Evolutionary conservation across 2,113 vertebrate species (phyloP).

Genomic region (Mola mola): DNA sequence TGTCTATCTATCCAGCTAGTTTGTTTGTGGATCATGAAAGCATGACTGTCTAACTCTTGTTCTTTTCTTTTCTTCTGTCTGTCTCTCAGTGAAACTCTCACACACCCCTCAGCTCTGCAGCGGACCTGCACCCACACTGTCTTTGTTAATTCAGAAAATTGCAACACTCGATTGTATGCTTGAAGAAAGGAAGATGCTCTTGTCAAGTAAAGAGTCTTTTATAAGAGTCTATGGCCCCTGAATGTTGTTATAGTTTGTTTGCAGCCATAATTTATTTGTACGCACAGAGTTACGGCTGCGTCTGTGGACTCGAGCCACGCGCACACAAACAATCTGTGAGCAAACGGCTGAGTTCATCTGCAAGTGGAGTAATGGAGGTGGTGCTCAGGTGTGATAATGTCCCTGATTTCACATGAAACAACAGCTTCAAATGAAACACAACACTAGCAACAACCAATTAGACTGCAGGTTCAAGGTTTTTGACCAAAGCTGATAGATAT

Average conservation of each 20-base stretch:
- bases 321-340: slow-evolving; percentile 8
- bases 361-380: slow-evolving; percentile 2
- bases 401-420: no score
- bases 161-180: not conserved
- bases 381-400: slow-evolving; percentile 17
- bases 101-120: not conserved
- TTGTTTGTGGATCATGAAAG: no score
- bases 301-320: not conserved
- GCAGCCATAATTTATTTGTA: not conserved
- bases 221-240: no score
- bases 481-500: no score
- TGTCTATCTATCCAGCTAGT: not conserved
- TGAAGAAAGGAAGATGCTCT: not conserved
- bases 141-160: not conserved
- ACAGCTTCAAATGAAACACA: no score
- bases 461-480: no score
- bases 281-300: not conserved
- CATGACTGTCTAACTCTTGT: not conserved
- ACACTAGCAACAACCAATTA: no score
- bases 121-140: not conserved
- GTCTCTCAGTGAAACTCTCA: not conserved
- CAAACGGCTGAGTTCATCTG: slow-evolving; percentile 28
- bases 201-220: no score
- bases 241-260: slow-evolving; percentile 3
- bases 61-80: not conserved